These are phyloP conservation scores for Gallinago jamesoni DNA, from an alignment of 2,113 vertebrate genomes.

Conservation along the genomic window DNA sequence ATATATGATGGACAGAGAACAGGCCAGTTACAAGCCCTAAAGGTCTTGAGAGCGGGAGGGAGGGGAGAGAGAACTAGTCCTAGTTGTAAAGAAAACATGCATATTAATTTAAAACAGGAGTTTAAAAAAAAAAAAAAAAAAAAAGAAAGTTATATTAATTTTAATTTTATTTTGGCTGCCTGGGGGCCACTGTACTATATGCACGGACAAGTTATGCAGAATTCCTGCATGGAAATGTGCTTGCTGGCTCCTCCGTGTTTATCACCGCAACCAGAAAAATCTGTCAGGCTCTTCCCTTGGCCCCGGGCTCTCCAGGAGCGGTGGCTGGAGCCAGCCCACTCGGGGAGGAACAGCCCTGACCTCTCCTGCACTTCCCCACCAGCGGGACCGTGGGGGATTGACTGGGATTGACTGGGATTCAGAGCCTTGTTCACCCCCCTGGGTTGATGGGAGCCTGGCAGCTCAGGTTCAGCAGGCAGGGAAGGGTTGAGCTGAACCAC, in stretches of 20 bases:
- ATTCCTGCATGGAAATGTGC: background rate
- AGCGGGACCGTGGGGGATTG: rapidly evolving
- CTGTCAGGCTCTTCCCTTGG: background rate
- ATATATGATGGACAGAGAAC: rapidly evolving
- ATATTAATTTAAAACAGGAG: background rate
- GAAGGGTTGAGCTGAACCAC: background rate
- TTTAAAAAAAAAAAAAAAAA: too few relatives aligned
- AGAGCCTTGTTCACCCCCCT: background rate
- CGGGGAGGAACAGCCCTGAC: background rate
- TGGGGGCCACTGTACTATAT: background rate
- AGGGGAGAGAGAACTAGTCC: background rate
- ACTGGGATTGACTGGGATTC: background rate
- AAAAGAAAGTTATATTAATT: background rate
- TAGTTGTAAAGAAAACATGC: background rate
- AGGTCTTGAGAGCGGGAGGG: background rate
- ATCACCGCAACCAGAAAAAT: background rate
- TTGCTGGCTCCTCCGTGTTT: background rate
- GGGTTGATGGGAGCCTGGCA: rapidly evolving
- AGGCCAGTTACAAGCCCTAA: background rate
- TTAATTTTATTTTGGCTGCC: constrained; percentile 8
- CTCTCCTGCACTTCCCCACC: background rate
- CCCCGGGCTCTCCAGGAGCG: rapidly evolving
- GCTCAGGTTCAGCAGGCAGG: background rate
- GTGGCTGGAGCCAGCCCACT: background rate
- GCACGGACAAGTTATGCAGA: background rate